A percentile compares a stretch with the other conserved stretches of the same genome.
phyloP scores from a whole-genome alignment of 1,140 invertebrate species.

The Lasioglossum albipes region DNA sequence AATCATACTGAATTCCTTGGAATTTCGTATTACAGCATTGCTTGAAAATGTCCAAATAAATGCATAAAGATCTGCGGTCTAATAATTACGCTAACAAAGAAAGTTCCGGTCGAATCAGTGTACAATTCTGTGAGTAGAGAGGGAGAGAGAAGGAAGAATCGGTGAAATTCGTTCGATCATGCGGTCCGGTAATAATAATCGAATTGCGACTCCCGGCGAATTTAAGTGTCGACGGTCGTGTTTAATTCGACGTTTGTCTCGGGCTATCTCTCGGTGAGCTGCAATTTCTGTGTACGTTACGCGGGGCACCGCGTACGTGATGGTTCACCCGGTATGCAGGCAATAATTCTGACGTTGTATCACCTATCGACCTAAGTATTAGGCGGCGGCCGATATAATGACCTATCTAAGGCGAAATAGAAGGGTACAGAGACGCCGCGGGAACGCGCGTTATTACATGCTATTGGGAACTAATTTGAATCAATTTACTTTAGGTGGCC shows the following conservation, averaged over 20 bases:
- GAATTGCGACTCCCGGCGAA: not conserved
- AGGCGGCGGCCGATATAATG: constrained; percentile 78
- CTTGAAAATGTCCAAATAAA: no score
- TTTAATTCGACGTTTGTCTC: constrained; percentile 53
- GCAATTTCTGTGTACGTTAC: constrained; percentile 57
- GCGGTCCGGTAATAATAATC: not conserved
- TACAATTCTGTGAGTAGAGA: no score
- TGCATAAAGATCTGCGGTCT: no score
- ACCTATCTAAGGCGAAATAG: constrained; percentile 74
- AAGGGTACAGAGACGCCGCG: constrained; percentile 67
- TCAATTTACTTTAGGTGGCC: constrained; percentile 74
- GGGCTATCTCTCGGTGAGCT: not conserved
- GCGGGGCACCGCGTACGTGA: constrained; percentile 52
- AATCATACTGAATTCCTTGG: no score
- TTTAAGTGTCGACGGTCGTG: not conserved
- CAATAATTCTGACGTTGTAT: constrained; percentile 77
- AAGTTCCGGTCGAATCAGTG: no score
- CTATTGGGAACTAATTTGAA: constrained; percentile 79
- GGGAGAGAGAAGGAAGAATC: no score
- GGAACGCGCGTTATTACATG: constrained; percentile 73
- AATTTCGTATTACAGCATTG: no score
- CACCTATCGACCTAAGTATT: constrained; percentile 79
- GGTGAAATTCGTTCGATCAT: not conserved
- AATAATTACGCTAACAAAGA: no score
- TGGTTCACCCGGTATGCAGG: constrained; percentile 70